Evolutionary conservation across 2,888 invertebrate genomes (phyloP).

Genomic region (Neria commutata): DNA sequence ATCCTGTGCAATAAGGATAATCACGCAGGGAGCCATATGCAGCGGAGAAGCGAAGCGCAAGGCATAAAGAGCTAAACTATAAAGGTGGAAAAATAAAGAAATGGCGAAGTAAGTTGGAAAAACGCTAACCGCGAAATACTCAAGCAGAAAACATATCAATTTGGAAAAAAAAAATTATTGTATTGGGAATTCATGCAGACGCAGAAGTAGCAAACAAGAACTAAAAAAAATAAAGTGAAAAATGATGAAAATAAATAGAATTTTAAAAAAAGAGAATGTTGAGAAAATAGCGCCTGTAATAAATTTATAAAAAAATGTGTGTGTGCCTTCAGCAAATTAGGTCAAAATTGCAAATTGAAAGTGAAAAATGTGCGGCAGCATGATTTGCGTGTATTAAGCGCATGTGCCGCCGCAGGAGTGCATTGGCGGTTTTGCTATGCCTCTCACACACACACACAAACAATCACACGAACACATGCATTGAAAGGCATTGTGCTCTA

Average conservation of each 20-base stretch:
- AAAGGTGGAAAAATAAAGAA: not conserved
- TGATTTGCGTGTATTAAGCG: not conserved
- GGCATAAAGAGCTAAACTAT: not conserved
- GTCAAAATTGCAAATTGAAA: too few relatives aligned
- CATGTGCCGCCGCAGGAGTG: too few relatives aligned
- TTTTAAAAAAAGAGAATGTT: too few relatives aligned
- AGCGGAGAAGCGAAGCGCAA: too few relatives aligned
- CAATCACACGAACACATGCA: slow-evolving; percentile 12
- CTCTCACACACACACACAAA: slow-evolving; percentile 1
- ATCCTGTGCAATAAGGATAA: not conserved
- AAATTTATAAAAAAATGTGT: not conserved
- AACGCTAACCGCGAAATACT: not conserved
- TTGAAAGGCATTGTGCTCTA: slow-evolving; percentile 4
- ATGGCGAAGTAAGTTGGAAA: not conserved
- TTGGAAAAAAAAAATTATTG: not conserved
- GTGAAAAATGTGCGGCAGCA: not conserved
- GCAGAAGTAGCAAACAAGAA: not conserved
- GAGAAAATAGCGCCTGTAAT: too few relatives aligned
- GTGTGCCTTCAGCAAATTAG: too few relatives aligned
- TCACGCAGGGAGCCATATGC: too few relatives aligned
- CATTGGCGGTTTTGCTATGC: slow-evolving; percentile 6
- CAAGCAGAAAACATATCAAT: slow-evolving; percentile 2
- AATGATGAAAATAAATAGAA: too few relatives aligned
- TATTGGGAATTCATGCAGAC: not conserved
- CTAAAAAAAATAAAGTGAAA: too few relatives aligned